Evolutionary conservation across 2,888 invertebrate genomes (phyloP), one percentile per base, ranked within the genome.

Genomic region (Dicycla oo): DNA sequence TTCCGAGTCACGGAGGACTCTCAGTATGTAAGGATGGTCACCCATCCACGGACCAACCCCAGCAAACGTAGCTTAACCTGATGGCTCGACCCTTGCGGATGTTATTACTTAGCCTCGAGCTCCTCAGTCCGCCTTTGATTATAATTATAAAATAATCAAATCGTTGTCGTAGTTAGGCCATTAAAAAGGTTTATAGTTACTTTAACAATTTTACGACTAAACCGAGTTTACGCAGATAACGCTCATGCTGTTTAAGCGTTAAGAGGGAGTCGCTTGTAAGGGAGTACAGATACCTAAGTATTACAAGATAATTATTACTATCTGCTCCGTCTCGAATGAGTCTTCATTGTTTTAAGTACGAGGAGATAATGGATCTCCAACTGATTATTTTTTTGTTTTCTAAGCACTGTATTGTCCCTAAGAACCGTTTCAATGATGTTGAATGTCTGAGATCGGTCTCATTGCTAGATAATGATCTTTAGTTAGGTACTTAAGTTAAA

Each of bases 241-340:
- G 56, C 56, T 68, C 51, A 58, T 61, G 64, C 15, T 67, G 53
- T 60, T 68, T 82, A 64, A 69, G 53, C 40, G 61, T 70, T 56
- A 62, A 70, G 23, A 57, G 43, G 45, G 30, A 51, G 60, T 51
- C 30, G 49, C 34, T 34, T 34, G 71, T 67, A 75, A 75, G 69
- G 73, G 72, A 69, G 53, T 60, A 73, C 20, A 73, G 43, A 73
- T 66, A 81, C 15, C n/a, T n/a, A 51, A 56, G 68, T 72, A 75
- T 72, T 73, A 69, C 63, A 69, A 71, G 73, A 72, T 77, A 82
- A 82, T 80, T 83, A 82, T 80, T 83, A 69, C 60, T 67, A 64
- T 75, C 57, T 70, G 65, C 57, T 49, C 38, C 34, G 53, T 38
- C 62, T 34, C 45, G 13, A 65, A 71, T 71, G 63, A 47, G 51